These are phyloP conservation scores for Nomada ferruginata DNA, from an alignment of 2,888 invertebrate genomes.

Conservation along the genomic window DNA sequence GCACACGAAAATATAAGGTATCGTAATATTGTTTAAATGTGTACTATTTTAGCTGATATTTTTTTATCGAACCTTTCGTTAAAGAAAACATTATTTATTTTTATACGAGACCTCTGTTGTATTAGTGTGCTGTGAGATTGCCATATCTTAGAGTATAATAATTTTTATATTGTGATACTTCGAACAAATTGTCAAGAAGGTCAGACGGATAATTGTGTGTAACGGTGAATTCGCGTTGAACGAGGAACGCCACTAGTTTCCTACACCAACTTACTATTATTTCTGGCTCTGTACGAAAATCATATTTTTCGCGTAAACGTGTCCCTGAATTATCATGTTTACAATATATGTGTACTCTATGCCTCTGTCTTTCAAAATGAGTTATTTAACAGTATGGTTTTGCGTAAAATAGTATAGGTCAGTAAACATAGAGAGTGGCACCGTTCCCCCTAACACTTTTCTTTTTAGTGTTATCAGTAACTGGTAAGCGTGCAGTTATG, in stretches of 20 bases:
- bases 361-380: constrained; percentile 59
- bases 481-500: constrained; percentile 56
- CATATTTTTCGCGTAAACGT: constrained; percentile 46
- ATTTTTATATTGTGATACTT: constrained; percentile 74
- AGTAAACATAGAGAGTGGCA: background rate
- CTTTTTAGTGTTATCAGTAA: constrained; percentile 31
- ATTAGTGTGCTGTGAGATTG: constrained; percentile 76
- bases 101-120: constrained; percentile 74
- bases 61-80: constrained; percentile 47
- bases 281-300: constrained; percentile 28
- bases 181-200: constrained; percentile 63
- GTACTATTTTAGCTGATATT: constrained; percentile 42
- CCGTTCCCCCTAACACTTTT: background rate
- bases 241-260: constrained; percentile 18
- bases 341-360: constrained; percentile 36
- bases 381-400: constrained; percentile 44
- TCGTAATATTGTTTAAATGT: constrained; percentile 44
- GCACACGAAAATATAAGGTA: constrained; percentile 6
- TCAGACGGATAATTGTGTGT: constrained; percentile 45
- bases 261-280: constrained; percentile 43
- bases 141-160: constrained; percentile 70
- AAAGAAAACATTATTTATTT: constrained; percentile 74
- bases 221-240: constrained; percentile 39
- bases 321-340: constrained; percentile 45
- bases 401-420: constrained; percentile 40